These are phyloP conservation scores for Phortica variegata DNA, from an alignment of 1,140 invertebrate species.

Conservation along the genomic window DNA sequence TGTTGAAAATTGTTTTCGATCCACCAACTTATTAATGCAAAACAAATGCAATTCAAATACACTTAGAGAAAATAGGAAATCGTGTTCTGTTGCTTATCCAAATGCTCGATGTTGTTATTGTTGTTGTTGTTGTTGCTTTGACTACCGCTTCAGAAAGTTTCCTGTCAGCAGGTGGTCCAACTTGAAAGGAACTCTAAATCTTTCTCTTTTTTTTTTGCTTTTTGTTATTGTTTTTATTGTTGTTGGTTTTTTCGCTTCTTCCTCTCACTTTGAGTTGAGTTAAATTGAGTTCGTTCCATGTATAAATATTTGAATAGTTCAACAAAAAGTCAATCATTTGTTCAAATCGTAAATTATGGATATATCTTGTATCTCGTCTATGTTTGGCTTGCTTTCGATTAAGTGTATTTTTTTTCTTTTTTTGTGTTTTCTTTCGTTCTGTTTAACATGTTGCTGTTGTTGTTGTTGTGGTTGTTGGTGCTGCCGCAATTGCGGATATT, in stretches of 20 bases:
- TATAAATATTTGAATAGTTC: conserved; percentile 24
- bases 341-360: conserved; percentile 33
- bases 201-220: conserved; percentile 7
- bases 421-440: too few species aligned
- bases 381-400: conserved; percentile 12
- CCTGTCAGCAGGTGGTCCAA: conserved; percentile 46
- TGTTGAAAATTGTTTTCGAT: not conserved
- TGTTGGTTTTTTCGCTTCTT: not conserved
- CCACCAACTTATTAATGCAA: too few species aligned
- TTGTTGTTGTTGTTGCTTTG: too few species aligned
- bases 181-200: conserved; percentile 39
- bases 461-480: too few species aligned
- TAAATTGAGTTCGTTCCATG: not conserved
- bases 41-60: too few species aligned
- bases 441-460: too few species aligned
- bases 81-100: not conserved
- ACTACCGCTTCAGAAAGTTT: conserved; percentile 25
- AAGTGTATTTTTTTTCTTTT: too few species aligned
- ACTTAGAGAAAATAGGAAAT: too few species aligned
- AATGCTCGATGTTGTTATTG: too few species aligned
- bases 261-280: not conserved
- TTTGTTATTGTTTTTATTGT: not conserved
- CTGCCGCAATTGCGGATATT: conserved; percentile 37
- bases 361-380: conserved; percentile 11
- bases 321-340: conserved; percentile 41